These are phyloP conservation scores for Caenorhabditis drosophilae DNA, from an alignment of 2,888 invertebrate species.

Conservation along the genomic window DNA sequence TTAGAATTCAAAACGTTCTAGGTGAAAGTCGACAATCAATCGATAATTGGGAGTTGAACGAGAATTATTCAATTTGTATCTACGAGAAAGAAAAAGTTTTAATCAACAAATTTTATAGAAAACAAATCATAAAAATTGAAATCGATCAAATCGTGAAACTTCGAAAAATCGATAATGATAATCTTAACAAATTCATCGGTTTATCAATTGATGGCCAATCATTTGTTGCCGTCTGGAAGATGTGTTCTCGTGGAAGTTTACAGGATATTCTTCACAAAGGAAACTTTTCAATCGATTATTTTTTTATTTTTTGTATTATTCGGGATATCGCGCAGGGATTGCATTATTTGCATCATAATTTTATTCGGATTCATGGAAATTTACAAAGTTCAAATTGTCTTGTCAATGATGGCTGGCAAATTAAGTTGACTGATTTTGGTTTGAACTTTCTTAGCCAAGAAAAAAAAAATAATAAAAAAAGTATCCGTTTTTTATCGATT, in stretches of 20 bases:
- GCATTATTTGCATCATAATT: conserved; percentile 42
- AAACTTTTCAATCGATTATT: conserved; percentile 51
- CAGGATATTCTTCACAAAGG: conserved; percentile 47
- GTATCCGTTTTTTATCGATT: too few relatives aligned
- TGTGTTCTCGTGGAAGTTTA: conserved; percentile 52
- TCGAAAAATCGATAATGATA: conserved; percentile 62
- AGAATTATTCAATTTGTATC: background rate
- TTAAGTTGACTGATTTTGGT: conserved; percentile 32
- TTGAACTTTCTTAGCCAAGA: conserved; percentile 12
- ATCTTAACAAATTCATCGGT: conserved; percentile 64
- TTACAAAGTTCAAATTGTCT: conserved; percentile 54
- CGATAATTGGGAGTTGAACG: too few relatives aligned
- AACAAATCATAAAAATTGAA: conserved; percentile 13
- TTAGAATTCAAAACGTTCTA: too few relatives aligned
- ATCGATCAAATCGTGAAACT: conserved; percentile 34
- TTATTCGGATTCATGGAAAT: conserved; percentile 49
- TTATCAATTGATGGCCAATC: conserved; percentile 56
- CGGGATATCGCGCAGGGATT: conserved; percentile 51
- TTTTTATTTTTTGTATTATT: conserved; percentile 54
- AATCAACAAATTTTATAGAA: conserved; percentile 26
- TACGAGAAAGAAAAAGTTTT: conserved; percentile 40
- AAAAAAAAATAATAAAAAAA: conserved; percentile 11
- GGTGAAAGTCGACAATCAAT: too few relatives aligned
- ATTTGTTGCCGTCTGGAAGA: conserved; percentile 58
- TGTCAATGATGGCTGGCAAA: conserved; percentile 61